phyloP scores from a whole-genome alignment of 1,140 invertebrate species.

The Campodea augens region DNA sequence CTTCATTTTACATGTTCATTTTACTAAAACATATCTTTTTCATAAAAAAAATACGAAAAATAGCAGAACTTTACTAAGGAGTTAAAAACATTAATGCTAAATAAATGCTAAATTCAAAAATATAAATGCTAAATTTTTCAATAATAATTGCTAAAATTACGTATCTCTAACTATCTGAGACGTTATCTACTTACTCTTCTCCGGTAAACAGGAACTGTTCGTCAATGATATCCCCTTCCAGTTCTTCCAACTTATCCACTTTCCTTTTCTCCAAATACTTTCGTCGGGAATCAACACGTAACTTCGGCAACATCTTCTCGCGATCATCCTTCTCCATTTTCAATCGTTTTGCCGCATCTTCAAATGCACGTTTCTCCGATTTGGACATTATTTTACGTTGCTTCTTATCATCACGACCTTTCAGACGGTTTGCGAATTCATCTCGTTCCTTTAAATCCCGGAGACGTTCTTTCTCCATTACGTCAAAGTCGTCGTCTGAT shows the following conservation, averaged over 20 bases:
- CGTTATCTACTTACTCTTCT: constrained; percentile 39
- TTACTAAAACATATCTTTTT: no score
- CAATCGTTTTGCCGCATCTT: constrained; percentile 80
- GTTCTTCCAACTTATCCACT: constrained; percentile 86
- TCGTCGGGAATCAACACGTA: constrained; percentile 75
- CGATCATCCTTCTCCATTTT: constrained; percentile 69
- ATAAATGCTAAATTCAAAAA: no score
- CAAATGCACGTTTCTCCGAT: constrained; percentile 52
- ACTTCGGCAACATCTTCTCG: constrained; percentile 65
- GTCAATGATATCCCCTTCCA: constrained; percentile 87
- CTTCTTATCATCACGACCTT: constrained; percentile 75
- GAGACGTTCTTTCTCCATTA: constrained; percentile 42
- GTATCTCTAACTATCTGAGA: no score
- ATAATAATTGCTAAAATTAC: no score
- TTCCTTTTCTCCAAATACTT: constrained; percentile 91
- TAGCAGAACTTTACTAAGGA: no score
- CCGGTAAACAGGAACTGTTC: constrained; percentile 91
- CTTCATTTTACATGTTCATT: no score
- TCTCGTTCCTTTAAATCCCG: constrained; percentile 82
- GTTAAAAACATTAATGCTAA: no score
- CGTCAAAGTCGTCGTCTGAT: constrained; percentile 27
- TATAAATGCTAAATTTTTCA: no score
- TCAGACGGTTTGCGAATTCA: constrained; percentile 76
- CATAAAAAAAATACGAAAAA: no score
- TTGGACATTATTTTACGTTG: constrained; percentile 58